Conservation (phyloP, 2,888 invertebrate species). For the Acanthosepion esculentum region DNA sequence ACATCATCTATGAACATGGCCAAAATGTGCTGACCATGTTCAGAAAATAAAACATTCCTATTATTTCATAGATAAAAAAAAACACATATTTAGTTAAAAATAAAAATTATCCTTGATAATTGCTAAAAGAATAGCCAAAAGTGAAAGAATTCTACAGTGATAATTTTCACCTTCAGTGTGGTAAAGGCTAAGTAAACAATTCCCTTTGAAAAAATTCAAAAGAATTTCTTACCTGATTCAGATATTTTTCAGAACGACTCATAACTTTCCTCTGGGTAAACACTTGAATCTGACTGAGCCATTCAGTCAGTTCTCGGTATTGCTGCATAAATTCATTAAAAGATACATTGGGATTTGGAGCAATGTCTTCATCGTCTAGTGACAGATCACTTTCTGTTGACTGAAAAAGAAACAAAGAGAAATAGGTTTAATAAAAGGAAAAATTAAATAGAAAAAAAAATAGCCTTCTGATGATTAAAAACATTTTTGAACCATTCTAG, state of each 20-base stretch:
- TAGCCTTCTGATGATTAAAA: neutral
- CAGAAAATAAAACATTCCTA: too few relatives aligned
- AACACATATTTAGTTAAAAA: too few relatives aligned
- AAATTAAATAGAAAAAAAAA: neutral
- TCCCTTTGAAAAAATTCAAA: too few relatives aligned
- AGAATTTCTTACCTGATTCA: slow-evolving; percentile 69
- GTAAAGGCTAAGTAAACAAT: too few relatives aligned
- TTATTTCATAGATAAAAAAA: too few relatives aligned
- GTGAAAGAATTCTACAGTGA: too few relatives aligned
- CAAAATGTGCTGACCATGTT: too few relatives aligned
- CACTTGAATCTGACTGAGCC: slow-evolving; percentile 85
- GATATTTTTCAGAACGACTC: slow-evolving; percentile 72
- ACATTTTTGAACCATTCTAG: neutral
- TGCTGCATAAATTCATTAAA: slow-evolving; percentile 85
- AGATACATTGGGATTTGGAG: slow-evolving; percentile 83
- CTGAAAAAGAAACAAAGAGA: slow-evolving; percentile 56
- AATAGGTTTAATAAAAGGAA: neutral
- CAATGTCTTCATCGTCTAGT: slow-evolving; percentile 79
- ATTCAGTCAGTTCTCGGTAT: slow-evolving; percentile 87
- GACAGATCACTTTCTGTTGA: slow-evolving; percentile 79
- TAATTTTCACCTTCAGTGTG: too few relatives aligned
- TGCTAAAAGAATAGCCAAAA: too few relatives aligned
- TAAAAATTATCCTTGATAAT: too few relatives aligned
- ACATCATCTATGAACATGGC: too few relatives aligned
- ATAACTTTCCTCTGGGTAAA: slow-evolving; percentile 64